phyloP scores from a whole-genome alignment of 1,140 invertebrate species.

The Microplitis demolitor region DNA sequence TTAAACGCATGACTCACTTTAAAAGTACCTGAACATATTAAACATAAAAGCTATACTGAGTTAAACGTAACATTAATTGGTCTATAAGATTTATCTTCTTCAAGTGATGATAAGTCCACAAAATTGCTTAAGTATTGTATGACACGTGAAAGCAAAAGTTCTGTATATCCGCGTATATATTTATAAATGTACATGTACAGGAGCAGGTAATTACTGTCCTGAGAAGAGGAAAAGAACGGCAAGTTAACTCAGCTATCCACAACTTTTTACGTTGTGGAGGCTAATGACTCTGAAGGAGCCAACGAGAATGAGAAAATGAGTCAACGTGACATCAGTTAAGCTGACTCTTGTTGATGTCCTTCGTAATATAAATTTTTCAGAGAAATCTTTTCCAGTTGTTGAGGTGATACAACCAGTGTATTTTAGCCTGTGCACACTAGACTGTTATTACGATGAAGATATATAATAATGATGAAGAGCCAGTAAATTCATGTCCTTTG shows the following conservation, averaged over 20 bases:
- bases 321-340: constrained; percentile 14
- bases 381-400: constrained; percentile 20
- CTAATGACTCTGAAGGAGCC: neutral
- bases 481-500: constrained; percentile 19
- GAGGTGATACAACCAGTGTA: neutral
- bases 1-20: too few relatives aligned
- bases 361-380: constrained; percentile 6
- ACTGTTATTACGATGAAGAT: neutral
- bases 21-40: too few relatives aligned
- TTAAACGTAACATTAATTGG: too few relatives aligned
- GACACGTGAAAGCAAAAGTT: constrained; percentile 21
- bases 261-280: neutral
- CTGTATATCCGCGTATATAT: neutral
- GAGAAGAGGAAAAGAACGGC: neutral
- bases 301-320: constrained; percentile 4
- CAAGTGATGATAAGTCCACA: neutral
- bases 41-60: too few relatives aligned
- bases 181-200: neutral
- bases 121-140: neutral
- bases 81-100: neutral
- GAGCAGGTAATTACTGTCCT: neutral
- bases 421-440: neutral
- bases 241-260: neutral
- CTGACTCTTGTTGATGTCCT: constrained; percentile 9
- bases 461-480: constrained; percentile 17